phyloP scores from a whole-genome alignment of 1,140 invertebrate genomes.

The Drosophila nigromelanica region DNA sequence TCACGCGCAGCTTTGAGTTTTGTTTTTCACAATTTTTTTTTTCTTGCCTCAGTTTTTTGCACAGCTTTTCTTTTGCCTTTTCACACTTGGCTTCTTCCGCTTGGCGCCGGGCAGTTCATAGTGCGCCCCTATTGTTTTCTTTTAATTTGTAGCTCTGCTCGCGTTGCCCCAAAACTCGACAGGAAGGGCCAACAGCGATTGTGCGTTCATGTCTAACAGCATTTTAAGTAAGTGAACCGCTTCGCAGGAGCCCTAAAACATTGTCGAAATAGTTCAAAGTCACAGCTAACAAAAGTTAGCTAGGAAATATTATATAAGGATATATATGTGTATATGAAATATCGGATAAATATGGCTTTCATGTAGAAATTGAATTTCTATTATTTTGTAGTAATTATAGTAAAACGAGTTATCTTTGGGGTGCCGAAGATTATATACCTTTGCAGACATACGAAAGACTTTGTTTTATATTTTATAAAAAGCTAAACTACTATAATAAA shows the following conservation, averaged over 20 bases:
- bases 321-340: neutral
- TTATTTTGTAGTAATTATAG: too few species aligned
- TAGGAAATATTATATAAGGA: neutral
- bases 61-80: slow-evolving; percentile 72
- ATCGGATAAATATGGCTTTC: neutral
- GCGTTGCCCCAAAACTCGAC: slow-evolving; percentile 16
- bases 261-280: slow-evolving; percentile 8
- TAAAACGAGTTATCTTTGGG: too few species aligned
- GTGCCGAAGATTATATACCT: too few species aligned
- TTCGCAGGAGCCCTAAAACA: neutral
- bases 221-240: slow-evolving; percentile 23
- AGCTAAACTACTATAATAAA: too few species aligned
- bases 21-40: slow-evolving; percentile 19
- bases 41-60: slow-evolving; percentile 22
- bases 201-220: slow-evolving; percentile 19
- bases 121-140: slow-evolving; percentile 67
- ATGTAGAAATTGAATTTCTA: too few species aligned
- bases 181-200: slow-evolving; percentile 8
- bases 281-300: neutral
- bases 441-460: too few species aligned
- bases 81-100: slow-evolving; percentile 80
- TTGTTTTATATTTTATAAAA: too few species aligned
- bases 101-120: slow-evolving; percentile 45
- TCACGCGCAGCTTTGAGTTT: slow-evolving; percentile 73
- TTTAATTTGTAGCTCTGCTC: slow-evolving; percentile 66